phyloP scores from a whole-genome alignment of 2,113 vertebrate species.

The Chionodraco myersi region DNA sequence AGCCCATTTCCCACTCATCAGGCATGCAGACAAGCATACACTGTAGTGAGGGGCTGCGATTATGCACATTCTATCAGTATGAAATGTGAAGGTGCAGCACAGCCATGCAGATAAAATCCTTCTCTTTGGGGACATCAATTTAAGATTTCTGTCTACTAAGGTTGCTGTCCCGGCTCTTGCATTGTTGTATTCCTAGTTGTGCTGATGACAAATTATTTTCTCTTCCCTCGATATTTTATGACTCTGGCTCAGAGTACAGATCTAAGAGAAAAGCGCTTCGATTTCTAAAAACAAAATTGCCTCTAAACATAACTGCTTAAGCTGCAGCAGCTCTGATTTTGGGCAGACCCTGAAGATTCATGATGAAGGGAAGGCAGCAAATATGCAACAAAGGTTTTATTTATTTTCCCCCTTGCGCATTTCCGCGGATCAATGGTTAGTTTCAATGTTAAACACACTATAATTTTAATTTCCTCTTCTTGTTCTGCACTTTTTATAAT shows the following conservation, averaged over 20 bases:
- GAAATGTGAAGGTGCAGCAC: conserved; percentile 60
- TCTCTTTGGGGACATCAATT: conserved; percentile 60
- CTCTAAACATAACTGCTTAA: conserved; percentile 47
- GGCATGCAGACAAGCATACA: conserved; percentile 64
- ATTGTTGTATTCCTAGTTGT: conserved; percentile 51
- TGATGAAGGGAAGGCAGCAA: background rate
- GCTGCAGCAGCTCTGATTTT: conserved; percentile 24
- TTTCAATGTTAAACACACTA: conserved; percentile 3
- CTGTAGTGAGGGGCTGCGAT: conserved; percentile 43
- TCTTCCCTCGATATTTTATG: conserved; percentile 36
- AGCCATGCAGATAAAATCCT: conserved; percentile 60
- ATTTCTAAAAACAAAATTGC: conserved; percentile 46
- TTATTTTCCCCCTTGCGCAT: background rate
- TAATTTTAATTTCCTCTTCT: conserved; percentile 27
- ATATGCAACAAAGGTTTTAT: background rate
- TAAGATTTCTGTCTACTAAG: conserved; percentile 57
- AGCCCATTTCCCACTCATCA: conserved; percentile 72
- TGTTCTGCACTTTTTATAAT: background rate
- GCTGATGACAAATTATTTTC: conserved; percentile 58
- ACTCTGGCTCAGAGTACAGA: conserved; percentile 13
- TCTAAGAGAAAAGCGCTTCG: conserved; percentile 44
- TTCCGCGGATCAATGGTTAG: conserved; percentile 15
- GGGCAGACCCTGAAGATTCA: background rate
- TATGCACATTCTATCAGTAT: conserved; percentile 64
- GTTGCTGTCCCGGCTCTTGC: conserved; percentile 25